Percentiles rank a stretch among this genome's conserved stretches.
Conservation (phyloP, 2,113 vertebrate species). For the Leptocoma aspasia region DNA sequence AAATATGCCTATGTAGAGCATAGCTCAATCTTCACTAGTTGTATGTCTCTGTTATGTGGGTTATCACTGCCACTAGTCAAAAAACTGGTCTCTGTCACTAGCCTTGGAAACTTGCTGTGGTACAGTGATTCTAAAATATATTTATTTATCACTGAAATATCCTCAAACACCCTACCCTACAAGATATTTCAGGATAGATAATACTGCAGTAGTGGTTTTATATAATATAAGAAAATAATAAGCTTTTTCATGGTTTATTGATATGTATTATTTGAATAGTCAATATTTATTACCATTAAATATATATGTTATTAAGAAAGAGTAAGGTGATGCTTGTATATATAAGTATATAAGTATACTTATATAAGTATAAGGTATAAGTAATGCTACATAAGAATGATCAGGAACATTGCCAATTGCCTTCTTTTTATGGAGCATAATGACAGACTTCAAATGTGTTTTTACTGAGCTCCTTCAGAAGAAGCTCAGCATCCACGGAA, state of each 20-base stretch:
- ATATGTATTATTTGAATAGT: not conserved
- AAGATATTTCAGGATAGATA: not conserved
- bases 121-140: not conserved
- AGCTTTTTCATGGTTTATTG: not conserved
- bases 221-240: not conserved
- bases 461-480: not conserved
- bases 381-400: not conserved
- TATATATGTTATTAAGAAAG: not conserved
- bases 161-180: not conserved
- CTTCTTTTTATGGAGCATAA: not conserved
- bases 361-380: too few relatives aligned
- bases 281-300: not conserved
- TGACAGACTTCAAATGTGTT: not conserved
- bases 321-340: not conserved
- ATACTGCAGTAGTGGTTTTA: not conserved
- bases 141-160: not conserved
- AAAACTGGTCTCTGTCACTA: not conserved
- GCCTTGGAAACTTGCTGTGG: not conserved
- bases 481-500: not conserved
- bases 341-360: too few relatives aligned
- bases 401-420: not conserved
- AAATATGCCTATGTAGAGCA: not conserved
- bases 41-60: not conserved
- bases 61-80: not conserved
- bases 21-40: not conserved